Evolutionary conservation across 2,888 invertebrate genomes (phyloP), one percentile per base, ranked within the genome.

Genomic region (Lasioglossum villosulum): DNA sequence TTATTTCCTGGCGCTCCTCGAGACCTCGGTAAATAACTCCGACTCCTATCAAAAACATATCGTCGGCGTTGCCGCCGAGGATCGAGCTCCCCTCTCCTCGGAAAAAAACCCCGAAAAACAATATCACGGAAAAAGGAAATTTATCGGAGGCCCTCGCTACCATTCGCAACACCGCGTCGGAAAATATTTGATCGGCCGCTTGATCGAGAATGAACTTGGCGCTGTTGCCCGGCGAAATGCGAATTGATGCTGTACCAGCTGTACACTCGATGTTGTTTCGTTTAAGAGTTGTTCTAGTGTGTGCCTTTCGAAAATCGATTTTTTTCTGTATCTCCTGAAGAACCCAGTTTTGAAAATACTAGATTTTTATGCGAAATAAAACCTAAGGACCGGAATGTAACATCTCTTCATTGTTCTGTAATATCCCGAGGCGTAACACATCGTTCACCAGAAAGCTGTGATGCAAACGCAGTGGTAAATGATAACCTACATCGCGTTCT

Each of bases 1-100:
- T 90, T 88, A 87, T 80, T 90, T 90, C 85, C 85, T 86, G 90
- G n/a, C 78, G n/a, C 78, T 66, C 80, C 76, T 70, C 86, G 74
- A 87, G 83, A 90, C 82, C 79, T 78, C 75, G 78, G 86, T 90
- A 89, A 86, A 87, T 90, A 90, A 89, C 75, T 74, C 68, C 19
- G 34, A 27, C 59, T 48, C 72, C 75, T 68, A 84, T 82, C 80
- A 82, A 68, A 76, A 82, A 75, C 75, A 70, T 48, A 84, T 79
- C 76, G 75, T 59, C 37, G 37, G 71, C 34, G 63, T 59, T 82
- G 78, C 14, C 34, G 42, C 45, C n/a, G 23, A 56, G 30, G 48
- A 45, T 79, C 56, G 23, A 42, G 48, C 37, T 27, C 37, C 70
- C 14, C 16, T 27, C 34, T 12, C 8, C n/a, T 34, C 16, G 19